phyloP scores from a whole-genome alignment of 2,888 invertebrate genomes.

The Lumbricus terrestris region DNA sequence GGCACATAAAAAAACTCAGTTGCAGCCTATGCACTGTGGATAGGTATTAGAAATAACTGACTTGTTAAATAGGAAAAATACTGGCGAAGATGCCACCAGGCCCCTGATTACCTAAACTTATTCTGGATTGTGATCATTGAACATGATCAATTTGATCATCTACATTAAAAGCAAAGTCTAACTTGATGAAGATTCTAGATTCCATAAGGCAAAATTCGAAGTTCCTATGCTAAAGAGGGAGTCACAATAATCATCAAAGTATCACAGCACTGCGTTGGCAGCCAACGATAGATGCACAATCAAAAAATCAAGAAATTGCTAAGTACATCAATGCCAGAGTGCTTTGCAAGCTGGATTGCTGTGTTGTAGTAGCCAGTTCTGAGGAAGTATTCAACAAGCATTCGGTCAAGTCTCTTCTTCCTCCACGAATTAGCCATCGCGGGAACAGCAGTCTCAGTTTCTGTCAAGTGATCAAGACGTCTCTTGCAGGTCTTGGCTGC shows the following conservation, averaged over 20 bases:
- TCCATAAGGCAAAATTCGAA: background rate
- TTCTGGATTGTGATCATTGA: background rate
- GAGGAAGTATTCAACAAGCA: constrained; percentile 94
- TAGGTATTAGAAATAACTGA: background rate
- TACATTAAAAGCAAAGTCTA: background rate
- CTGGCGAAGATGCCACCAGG: background rate
- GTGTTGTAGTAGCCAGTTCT: constrained; percentile 93
- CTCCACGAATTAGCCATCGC: constrained; percentile 72
- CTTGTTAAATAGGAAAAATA: background rate
- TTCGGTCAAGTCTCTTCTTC: constrained; percentile 83
- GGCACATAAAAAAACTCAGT: too few species aligned
- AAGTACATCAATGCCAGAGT: constrained; percentile 65
- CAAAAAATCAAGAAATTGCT: background rate
- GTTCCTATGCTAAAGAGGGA: background rate
- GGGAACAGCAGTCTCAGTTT: constrained; percentile 57
- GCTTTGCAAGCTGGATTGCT: constrained; percentile 81
- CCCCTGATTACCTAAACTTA: background rate
- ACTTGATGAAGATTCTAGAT: background rate
- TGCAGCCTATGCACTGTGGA: background rate
- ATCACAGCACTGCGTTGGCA: background rate
- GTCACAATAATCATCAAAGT: too few species aligned
- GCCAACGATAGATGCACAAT: background rate
- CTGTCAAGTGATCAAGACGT: constrained; percentile 86
- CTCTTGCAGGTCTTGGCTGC: constrained; percentile 88
- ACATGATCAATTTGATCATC: background rate